phyloP scores from a whole-genome alignment of 1,140 invertebrate species.

The Neodiprion lecontei region DNA sequence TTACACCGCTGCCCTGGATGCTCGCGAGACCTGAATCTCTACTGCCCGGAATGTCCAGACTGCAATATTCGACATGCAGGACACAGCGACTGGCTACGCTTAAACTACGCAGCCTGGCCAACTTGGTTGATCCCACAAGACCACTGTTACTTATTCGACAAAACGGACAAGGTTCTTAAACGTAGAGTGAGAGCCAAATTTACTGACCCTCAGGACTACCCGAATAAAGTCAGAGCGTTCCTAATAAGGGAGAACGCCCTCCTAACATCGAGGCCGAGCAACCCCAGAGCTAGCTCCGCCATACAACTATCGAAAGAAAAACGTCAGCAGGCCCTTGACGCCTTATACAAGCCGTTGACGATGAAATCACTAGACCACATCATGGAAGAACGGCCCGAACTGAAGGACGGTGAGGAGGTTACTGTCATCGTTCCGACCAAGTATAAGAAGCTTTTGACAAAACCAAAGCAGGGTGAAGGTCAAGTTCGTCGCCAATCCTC shows the following conservation, averaged over 20 bases:
- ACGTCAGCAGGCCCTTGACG: background rate
- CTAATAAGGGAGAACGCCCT: conserved; percentile 11
- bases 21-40: conserved; percentile 12
- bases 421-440: conserved; percentile 3
- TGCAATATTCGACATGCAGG: conserved; percentile 21
- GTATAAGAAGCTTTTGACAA: conserved; percentile 7
- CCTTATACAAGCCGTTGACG: background rate
- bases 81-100: conserved; percentile 19
- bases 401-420: conserved; percentile 6
- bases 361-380: conserved; percentile 10
- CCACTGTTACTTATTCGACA: conserved; percentile 15
- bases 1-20: conserved; percentile 15
- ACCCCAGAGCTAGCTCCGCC: background rate
- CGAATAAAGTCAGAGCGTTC: conserved; percentile 1
- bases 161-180: background rate
- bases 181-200: conserved; percentile 6
- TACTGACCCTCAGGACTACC: conserved; percentile 2
- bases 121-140: conserved; percentile 16
- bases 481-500: background rate
- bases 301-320: conserved; percentile 11
- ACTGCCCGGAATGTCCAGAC: conserved; percentile 21
- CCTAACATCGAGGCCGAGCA: background rate
- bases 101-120: conserved; percentile 22
- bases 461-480: background rate
- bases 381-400: conserved; percentile 11